Evolutionary conservation across 2,888 invertebrate species (phyloP).

Genomic region (Pelosia muscerda): DNA sequence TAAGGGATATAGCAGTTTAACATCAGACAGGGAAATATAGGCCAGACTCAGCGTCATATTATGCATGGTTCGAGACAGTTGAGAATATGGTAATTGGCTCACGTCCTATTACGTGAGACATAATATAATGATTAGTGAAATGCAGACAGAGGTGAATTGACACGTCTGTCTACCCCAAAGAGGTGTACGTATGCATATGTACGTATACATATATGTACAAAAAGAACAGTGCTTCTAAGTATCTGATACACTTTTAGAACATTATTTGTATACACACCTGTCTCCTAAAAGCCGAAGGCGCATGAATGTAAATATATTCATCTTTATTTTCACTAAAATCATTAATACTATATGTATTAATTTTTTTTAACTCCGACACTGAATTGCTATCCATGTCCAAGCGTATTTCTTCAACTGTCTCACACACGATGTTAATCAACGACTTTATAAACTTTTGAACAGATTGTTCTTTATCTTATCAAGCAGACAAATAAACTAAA

Average conservation of each 20-base stretch:
- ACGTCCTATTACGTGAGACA: no score
- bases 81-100: no score
- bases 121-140: no score
- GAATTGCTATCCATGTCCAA: constrained; percentile 69
- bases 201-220: no score
- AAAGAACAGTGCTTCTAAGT: not conserved
- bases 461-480: constrained; percentile 69
- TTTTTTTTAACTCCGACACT: constrained; percentile 72
- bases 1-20: no score
- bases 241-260: not conserved
- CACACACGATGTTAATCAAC: constrained; percentile 51
- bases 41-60: no score
- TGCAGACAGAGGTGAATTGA: no score
- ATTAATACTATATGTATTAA: constrained; percentile 64
- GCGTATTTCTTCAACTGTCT: constrained; percentile 58
- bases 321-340: constrained; percentile 57
- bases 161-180: no score
- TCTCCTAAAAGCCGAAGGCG: constrained; percentile 66
- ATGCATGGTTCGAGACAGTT: no score
- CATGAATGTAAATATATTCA: constrained; percentile 44
- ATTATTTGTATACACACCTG: constrained; percentile 68
- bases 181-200: no score
- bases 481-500: constrained; percentile 44
- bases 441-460: constrained; percentile 55
- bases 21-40: no score